A percentile compares a stretch with the other conserved stretches of the same genome.
These are phyloP conservation scores for Calycopis cecrops DNA, from an alignment of 1,140 invertebrate species.

Conservation along the genomic window DNA sequence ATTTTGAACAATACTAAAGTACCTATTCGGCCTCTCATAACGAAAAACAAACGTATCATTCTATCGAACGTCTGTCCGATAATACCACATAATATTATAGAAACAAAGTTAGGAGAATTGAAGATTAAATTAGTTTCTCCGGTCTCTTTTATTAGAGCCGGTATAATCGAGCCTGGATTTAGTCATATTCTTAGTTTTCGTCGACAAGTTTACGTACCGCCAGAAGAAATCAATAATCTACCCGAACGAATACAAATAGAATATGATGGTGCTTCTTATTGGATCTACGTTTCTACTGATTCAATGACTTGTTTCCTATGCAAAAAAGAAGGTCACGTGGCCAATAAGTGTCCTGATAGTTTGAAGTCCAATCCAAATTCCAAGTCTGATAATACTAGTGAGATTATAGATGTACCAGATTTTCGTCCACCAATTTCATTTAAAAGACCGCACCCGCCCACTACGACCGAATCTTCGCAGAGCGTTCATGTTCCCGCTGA, in stretches of 20 bases:
- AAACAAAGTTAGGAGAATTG: background rate
- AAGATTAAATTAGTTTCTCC: background rate
- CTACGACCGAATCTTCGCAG: background rate
- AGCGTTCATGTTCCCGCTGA: background rate
- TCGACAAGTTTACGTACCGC: conserved; percentile 15
- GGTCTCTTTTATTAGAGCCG: background rate
- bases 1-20: background rate
- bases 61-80: conserved; percentile 15
- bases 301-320: conserved; percentile 22
- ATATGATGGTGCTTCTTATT: conserved; percentile 19
- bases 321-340: conserved; percentile 7
- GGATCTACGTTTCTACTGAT: conserved; percentile 21
- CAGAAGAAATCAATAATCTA: conserved; percentile 13
- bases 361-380: background rate
- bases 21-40: background rate
- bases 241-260: conserved; percentile 19
- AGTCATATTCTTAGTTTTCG: conserved; percentile 17
- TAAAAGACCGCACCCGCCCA: background rate
- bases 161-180: background rate
- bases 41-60: background rate
- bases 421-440: background rate
- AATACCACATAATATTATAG: conserved; percentile 2
- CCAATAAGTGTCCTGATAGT: background rate
- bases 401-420: background rate
- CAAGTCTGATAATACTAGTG: background rate